A percentile compares a stretch with the other conserved stretches of the same genome.
phyloP scores from a whole-genome alignment of 2,888 invertebrate genomes.

The Tolmerus cingulatus region DNA sequence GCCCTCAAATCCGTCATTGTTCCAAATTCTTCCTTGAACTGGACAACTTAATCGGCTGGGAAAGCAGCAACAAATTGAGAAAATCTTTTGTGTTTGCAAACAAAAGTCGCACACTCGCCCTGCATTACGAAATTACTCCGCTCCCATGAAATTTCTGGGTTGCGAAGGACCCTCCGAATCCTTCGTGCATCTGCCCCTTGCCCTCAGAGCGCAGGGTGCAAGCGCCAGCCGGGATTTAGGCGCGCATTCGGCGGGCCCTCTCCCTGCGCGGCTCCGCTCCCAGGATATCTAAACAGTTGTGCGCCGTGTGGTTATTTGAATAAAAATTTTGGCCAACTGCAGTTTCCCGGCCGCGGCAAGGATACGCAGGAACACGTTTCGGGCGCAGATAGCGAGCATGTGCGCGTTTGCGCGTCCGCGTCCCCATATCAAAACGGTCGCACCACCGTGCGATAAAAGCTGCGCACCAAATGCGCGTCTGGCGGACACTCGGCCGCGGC shows the following conservation, averaged over 20 bases:
- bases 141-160: not conserved
- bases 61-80: not conserved
- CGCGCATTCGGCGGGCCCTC: not conserved
- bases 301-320: conserved; percentile 29
- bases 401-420: not conserved
- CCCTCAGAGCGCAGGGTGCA: not conserved
- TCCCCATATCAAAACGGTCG: not conserved
- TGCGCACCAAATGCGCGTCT: conserved; percentile 9
- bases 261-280: not conserved
- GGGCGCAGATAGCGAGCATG: conserved; percentile 10
- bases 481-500: conserved; percentile 13
- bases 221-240: conserved; percentile 17
- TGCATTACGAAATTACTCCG: not conserved
- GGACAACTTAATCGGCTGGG: not conserved
- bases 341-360: not conserved
- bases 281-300: conserved; percentile 13
- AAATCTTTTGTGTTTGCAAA: conserved; percentile 10
- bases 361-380: conserved; percentile 1
- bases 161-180: not conserved
- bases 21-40: not conserved
- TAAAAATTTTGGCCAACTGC: conserved; percentile 32
- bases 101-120: not conserved
- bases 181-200: not conserved
- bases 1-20: not conserved
- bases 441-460: conserved; percentile 27